Evolutionary conservation across 2,113 vertebrate genomes (phyloP).

Genomic region (Apteryx owenii): DNA sequence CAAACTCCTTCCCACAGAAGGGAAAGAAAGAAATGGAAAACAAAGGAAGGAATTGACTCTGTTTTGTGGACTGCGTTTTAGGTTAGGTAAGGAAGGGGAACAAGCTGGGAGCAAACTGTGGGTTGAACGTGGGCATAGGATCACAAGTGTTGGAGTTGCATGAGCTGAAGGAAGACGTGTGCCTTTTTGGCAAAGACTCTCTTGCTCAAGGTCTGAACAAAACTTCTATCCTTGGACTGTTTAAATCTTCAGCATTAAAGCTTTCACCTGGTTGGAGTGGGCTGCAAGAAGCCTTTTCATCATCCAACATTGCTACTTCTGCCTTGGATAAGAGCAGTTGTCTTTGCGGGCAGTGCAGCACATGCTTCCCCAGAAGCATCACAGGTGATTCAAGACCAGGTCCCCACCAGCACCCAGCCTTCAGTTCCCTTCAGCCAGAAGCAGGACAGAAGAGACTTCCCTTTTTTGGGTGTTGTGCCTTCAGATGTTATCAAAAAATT

Average conservation of each 20-base stretch:
- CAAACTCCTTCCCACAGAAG: background rate
- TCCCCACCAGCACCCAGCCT: background rate
- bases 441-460: background rate
- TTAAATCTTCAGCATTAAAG: background rate
- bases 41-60: background rate
- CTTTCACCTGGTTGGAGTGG: background rate
- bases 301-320: background rate
- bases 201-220: background rate
- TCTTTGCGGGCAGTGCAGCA: background rate
- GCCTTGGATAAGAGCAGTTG: background rate
- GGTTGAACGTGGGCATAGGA: background rate
- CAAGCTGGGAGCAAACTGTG: background rate
- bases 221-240: background rate
- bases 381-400: background rate
- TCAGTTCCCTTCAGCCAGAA: background rate
- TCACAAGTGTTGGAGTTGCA: background rate
- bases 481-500: background rate
- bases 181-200: background rate
- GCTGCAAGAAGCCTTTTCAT: background rate
- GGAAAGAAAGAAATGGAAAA: accelerated
- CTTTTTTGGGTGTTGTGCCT: background rate
- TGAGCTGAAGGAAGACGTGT: background rate
- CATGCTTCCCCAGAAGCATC: background rate
- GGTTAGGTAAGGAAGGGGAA: background rate
- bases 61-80: background rate